Evolutionary conservation across 2,113 vertebrate species (phyloP).

Genomic region (Lepus europaeus): DNA sequence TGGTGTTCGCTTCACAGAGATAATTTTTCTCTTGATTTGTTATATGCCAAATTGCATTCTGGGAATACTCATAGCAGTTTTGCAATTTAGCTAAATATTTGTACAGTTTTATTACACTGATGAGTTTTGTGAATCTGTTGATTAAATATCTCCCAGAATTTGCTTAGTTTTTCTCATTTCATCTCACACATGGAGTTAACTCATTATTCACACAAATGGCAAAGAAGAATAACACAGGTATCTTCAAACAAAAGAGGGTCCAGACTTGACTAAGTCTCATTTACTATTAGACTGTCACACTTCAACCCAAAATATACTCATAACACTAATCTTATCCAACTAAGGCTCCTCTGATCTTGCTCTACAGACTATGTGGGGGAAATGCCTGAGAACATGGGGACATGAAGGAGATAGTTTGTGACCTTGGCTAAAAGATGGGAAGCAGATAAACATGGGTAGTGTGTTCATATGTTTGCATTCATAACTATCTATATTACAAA

Average conservation of each 20-base stretch:
- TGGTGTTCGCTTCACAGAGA: slow-evolving; percentile 54
- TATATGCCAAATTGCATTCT: slow-evolving; percentile 23
- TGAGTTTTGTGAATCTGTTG: slow-evolving; percentile 58
- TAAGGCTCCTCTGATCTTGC: not conserved
- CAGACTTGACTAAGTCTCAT: not conserved
- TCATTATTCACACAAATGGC: slow-evolving; percentile 30
- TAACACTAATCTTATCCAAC: not conserved
- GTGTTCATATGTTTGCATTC: not conserved
- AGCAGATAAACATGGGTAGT: not conserved
- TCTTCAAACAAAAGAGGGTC: slow-evolving; percentile 23
- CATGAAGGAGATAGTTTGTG: not conserved
- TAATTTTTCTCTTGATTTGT: slow-evolving; percentile 35
- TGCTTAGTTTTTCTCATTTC: slow-evolving; percentile 31
- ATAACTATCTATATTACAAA: not conserved
- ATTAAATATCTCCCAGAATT: slow-evolving; percentile 38
- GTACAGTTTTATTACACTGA: slow-evolving; percentile 54
- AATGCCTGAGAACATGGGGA: not conserved
- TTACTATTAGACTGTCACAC: not conserved
- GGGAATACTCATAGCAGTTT: slow-evolving; percentile 14
- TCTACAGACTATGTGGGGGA: not conserved
- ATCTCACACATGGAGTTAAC: slow-evolving; percentile 45
- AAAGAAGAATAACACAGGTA: not conserved
- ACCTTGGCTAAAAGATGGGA: not conserved
- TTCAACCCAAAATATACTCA: not conserved
- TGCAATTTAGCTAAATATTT: slow-evolving; percentile 66